A percentile compares a stretch with the other conserved stretches of the same genome.
Conservation (phyloP, 2,888 invertebrate genomes). For the Archips xylosteana region DNA sequence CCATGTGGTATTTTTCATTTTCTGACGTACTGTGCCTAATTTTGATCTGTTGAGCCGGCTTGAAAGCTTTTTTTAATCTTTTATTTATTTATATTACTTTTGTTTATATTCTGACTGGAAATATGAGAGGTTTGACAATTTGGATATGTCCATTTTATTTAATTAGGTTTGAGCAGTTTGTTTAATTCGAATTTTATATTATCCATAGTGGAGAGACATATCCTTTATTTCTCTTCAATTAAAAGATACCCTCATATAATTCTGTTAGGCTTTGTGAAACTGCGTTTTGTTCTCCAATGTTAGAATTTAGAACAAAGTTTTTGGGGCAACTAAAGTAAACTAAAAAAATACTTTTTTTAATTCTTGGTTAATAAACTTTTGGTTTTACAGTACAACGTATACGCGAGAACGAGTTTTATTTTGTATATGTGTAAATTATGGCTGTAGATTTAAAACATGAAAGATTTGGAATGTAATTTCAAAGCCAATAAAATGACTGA, state of each 20-base stretch:
- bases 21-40: neutral
- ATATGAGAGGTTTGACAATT: neutral
- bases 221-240: neutral
- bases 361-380: neutral
- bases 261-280: neutral
- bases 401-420: constrained; percentile 23
- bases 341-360: neutral
- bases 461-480: constrained; percentile 11
- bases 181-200: no score
- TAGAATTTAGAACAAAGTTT: neutral
- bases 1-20: neutral
- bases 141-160: neutral
- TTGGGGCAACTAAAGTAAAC: neutral
- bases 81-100: constrained; percentile 1
- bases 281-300: neutral
- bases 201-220: no score
- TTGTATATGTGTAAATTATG: constrained; percentile 35
- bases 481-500: constrained; percentile 16
- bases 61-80: neutral
- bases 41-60: neutral
- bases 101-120: constrained; percentile 1
- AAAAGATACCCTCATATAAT: neutral
- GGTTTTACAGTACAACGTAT: constrained; percentile 36
- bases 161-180: no score
- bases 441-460: neutral